phyloP scores from a whole-genome alignment of 1,140 invertebrate genomes.

The Homarus americanus region DNA sequence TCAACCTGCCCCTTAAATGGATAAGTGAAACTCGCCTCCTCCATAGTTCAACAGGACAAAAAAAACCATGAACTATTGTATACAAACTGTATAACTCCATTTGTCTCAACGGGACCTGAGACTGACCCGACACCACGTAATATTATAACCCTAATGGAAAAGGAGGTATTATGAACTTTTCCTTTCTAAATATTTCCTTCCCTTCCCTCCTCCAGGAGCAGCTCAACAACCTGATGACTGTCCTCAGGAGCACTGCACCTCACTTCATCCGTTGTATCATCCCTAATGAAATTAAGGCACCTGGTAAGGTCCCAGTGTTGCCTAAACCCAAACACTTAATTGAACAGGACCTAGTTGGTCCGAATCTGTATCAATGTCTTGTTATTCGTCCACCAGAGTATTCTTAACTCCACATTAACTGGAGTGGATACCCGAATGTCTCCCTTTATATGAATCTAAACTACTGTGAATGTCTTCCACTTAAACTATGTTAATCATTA shows the following conservation, averaged over 20 bases:
- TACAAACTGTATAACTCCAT: not conserved
- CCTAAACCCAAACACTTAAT: not conserved
- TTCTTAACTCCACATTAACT: slow-evolving; percentile 10
- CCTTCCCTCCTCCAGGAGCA: slow-evolving; percentile 78
- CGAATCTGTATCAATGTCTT: not conserved
- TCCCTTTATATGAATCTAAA: not conserved
- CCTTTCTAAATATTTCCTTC: slow-evolving; percentile 28
- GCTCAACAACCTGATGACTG: slow-evolving; percentile 81
- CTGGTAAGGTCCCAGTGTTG: slow-evolving; percentile 77
- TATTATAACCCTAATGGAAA: not conserved
- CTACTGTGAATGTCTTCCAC: not conserved
- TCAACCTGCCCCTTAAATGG: not conserved
- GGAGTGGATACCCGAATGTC: not conserved
- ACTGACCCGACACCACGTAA: not conserved
- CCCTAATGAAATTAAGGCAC: slow-evolving; percentile 83
- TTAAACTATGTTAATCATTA: not conserved
- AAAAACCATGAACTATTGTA: not conserved
- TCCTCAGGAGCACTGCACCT: slow-evolving; percentile 82
- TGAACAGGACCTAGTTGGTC: not conserved
- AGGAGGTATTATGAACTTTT: not conserved
- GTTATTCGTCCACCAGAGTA: not conserved
- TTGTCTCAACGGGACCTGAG: not conserved
- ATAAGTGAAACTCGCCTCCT: not conserved
- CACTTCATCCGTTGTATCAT: slow-evolving; percentile 86
- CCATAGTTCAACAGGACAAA: not conserved